Evolutionary conservation across 2,797 vertebrate genomes (phyloP).

Genomic region (Antrozous pallidus): DNA sequence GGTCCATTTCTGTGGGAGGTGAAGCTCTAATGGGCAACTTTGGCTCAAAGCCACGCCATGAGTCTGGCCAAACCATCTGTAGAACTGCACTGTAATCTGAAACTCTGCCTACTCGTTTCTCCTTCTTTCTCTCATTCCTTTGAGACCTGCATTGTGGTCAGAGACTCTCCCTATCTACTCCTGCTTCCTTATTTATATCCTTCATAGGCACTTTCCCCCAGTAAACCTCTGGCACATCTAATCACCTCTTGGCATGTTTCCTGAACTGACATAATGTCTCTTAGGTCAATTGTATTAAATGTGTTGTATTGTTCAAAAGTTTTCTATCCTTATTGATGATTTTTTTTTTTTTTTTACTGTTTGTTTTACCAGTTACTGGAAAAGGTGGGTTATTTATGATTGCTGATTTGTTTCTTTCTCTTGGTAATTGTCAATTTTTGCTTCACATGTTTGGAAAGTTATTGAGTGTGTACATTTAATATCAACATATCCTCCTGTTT

Average conservation of each 20-base stretch:
- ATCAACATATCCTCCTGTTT: neutral
- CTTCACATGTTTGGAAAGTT: neutral
- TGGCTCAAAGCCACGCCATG: neutral
- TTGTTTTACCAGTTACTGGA: neutral
- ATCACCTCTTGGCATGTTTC: neutral
- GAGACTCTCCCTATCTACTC: neutral
- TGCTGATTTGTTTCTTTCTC: neutral
- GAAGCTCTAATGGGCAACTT: neutral
- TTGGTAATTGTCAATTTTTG: neutral
- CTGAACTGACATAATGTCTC: neutral
- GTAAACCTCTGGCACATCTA: neutral
- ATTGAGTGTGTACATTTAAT: neutral
- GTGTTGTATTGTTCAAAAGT: neutral
- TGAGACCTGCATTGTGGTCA: neutral
- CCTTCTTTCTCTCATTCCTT: neutral
- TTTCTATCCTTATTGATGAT: neutral
- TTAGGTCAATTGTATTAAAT: neutral
- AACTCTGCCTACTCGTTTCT: neutral
- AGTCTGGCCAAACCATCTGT: neutral
- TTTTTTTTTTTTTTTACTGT: neutral
- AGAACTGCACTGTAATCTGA: neutral
- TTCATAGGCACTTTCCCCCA: neutral
- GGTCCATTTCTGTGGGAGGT: neutral
- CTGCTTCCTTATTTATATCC: neutral
- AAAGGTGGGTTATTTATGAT: neutral